phyloP scores from a whole-genome alignment of 2,888 invertebrate species.

The Camponotus fellah region DNA sequence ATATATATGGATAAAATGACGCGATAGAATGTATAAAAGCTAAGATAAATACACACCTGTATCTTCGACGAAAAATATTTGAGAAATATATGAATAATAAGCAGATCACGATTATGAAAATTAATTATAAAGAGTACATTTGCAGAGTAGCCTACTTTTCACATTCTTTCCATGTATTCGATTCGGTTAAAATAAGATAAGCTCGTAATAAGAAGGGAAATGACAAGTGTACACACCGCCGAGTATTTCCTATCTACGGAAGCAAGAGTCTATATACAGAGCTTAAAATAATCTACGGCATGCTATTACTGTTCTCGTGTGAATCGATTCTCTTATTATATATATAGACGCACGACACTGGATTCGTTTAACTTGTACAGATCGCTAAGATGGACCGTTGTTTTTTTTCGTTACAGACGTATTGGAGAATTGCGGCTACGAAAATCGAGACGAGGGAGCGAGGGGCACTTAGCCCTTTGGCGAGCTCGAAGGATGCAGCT shows the following conservation, averaged over 20 bases:
- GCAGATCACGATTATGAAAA: neutral
- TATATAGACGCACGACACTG: conserved; percentile 22
- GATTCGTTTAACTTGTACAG: conserved; percentile 31
- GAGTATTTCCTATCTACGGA: conserved; percentile 58
- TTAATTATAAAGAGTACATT: neutral
- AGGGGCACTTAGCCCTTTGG: conserved; percentile 86
- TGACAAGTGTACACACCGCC: conserved; percentile 33
- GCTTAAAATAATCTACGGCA: conserved; percentile 64
- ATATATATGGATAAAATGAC: neutral
- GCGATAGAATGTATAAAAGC: neutral
- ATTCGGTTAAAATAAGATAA: conserved; percentile 46
- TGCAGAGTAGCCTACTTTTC: neutral
- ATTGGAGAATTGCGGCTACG: conserved; percentile 78
- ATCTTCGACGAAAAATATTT: neutral
- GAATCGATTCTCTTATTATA: conserved; percentile 65
- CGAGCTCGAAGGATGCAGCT: conserved; percentile 86
- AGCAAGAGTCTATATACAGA: conserved; percentile 59
- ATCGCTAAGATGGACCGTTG: conserved; percentile 31
- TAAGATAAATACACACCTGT: neutral
- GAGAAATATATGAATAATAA: neutral
- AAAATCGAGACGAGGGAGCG: conserved; percentile 84
- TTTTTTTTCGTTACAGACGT: conserved; percentile 68
- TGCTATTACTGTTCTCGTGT: conserved; percentile 49
- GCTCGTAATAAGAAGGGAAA: conserved; percentile 35
- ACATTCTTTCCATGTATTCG: neutral